phyloP scores from a whole-genome alignment of 2,888 invertebrate genomes.

The Megastigmus dorsalis region DNA sequence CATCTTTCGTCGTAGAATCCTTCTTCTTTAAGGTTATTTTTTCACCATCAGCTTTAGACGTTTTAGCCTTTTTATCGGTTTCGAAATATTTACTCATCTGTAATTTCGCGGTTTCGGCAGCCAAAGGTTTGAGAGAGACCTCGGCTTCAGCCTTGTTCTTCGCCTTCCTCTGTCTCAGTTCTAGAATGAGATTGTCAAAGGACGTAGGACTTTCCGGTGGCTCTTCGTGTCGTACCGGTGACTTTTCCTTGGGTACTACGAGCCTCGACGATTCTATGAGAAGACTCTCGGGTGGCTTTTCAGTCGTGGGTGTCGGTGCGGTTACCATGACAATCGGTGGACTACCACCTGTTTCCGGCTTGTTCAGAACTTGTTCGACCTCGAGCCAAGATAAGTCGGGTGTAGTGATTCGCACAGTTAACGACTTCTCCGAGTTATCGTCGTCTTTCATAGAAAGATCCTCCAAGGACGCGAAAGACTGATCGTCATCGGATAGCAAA shows the following conservation, averaged over 20 bases:
- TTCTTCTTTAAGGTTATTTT: background rate
- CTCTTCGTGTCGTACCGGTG: slow-evolving; percentile 29
- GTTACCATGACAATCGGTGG: slow-evolving; percentile 61
- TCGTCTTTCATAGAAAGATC: slow-evolving; percentile 41
- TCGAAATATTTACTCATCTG: slow-evolving; percentile 69
- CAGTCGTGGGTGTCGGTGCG: slow-evolving; percentile 65
- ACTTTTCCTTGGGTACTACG: slow-evolving; percentile 56
- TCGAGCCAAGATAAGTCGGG: slow-evolving; percentile 35
- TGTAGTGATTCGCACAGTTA: slow-evolving; percentile 1
- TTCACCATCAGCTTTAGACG: background rate
- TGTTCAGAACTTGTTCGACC: slow-evolving; percentile 32
- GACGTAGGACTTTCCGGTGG: slow-evolving; percentile 55
- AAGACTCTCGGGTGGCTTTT: slow-evolving; percentile 55
- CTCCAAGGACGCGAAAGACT: slow-evolving; percentile 40
- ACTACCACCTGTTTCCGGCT: background rate
- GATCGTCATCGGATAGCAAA: slow-evolving; percentile 56
- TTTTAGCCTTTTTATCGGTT: slow-evolving; percentile 31
- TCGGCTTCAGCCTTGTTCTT: slow-evolving; percentile 60
- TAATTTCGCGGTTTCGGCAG: slow-evolving; percentile 65
- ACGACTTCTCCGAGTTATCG: slow-evolving; percentile 10
- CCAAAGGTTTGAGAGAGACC: slow-evolving; percentile 64
- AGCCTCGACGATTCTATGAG: slow-evolving; percentile 57
- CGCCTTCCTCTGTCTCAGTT: slow-evolving; percentile 65
- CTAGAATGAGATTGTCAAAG: slow-evolving; percentile 66
- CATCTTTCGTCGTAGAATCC: slow-evolving; percentile 6